Evolutionary conservation across 2,888 invertebrate genomes (phyloP).

Genomic region (Patella depressa): DNA sequence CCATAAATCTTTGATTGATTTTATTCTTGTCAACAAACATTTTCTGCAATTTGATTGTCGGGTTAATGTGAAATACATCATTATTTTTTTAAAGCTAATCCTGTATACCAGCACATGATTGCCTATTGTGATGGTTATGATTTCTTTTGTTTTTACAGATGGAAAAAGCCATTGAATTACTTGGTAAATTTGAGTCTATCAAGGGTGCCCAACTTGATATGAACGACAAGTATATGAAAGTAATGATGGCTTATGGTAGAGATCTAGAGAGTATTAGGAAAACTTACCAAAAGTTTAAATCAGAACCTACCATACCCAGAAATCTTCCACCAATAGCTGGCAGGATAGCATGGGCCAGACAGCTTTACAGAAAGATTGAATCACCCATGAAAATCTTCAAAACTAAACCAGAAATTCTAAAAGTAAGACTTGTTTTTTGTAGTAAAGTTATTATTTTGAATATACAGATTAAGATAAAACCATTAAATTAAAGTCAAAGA

Average conservation of each 20-base stretch:
- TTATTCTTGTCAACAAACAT: neutral
- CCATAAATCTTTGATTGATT: neutral
- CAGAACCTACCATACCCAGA: slow-evolving; percentile 88
- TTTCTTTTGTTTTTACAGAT: slow-evolving; percentile 55
- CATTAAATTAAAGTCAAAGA: too few species aligned
- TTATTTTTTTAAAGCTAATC: neutral
- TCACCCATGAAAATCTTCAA: slow-evolving; percentile 80
- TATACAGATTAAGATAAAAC: too few species aligned
- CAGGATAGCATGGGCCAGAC: slow-evolving; percentile 82
- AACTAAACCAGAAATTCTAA: slow-evolving; percentile 68
- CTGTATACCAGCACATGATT: neutral
- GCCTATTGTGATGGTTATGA: neutral
- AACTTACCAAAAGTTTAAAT: slow-evolving; percentile 88
- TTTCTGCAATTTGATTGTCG: neutral
- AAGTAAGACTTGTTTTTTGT: slow-evolving; percentile 38
- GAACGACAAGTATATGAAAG: slow-evolving; percentile 70
- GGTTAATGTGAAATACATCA: neutral
- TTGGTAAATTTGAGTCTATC: slow-evolving; percentile 70
- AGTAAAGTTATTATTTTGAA: too few species aligned
- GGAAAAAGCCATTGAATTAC: slow-evolving; percentile 68
- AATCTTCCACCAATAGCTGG: slow-evolving; percentile 94
- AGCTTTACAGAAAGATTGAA: slow-evolving; percentile 85
- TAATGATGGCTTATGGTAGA: slow-evolving; percentile 76
- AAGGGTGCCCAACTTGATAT: slow-evolving; percentile 68
- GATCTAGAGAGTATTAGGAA: slow-evolving; percentile 83